Base-by-base conservation (phyloP, 2,888 invertebrate genomes). In the Clitarchus hookeri region DNA sequence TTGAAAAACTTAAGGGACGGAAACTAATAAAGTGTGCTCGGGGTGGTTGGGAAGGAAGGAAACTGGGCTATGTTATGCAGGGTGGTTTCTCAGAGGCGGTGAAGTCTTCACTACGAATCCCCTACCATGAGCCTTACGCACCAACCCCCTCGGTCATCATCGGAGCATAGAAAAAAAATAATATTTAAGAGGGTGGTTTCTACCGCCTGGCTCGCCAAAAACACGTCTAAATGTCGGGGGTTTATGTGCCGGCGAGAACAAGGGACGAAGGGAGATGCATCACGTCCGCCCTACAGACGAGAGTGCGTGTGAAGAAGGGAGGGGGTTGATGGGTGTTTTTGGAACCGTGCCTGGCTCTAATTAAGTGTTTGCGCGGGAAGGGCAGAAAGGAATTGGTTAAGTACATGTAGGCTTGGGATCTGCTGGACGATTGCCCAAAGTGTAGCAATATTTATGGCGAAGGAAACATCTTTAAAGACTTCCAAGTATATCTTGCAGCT, bases 21-120 rank as follows among this genome's bases (percentile, higher is more conserved):
- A 84, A 84, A 77, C 84, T 84, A 84, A 84, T 84, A 84, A 84
- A 84, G 84, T 54, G 53, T 26, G 27, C 48, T 54, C 44, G 83
- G 53, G 19, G 65, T 9, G 8, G 65, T 19, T 6, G 16, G n/a
- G n/a, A 23, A 2, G 8, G 65, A 6, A 23, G 0, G 65, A 2
- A 6, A 1, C 1, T n/a, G 65, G 65, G 19, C n/a, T 23, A 8
- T 23, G 65, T 23, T 65, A 65, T 65, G 23, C 16, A 8, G n/a
- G n/a, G 23, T n/a, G 65, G 65, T 65, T 65, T 65, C 65, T 65
- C 23, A 23, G 65, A 65, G 12, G 16, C 65, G 65, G 19, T 8
- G 13, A n/a, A 65, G n/a, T 65, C 65, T 12, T 53, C 53, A 53
- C 13, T 19, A 12, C 53, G 3, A 53, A 53, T 8, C 53, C 53